Conservation (phyloP, 2,797 vertebrate genomes). For the Lutjanus campechanus region DNA sequence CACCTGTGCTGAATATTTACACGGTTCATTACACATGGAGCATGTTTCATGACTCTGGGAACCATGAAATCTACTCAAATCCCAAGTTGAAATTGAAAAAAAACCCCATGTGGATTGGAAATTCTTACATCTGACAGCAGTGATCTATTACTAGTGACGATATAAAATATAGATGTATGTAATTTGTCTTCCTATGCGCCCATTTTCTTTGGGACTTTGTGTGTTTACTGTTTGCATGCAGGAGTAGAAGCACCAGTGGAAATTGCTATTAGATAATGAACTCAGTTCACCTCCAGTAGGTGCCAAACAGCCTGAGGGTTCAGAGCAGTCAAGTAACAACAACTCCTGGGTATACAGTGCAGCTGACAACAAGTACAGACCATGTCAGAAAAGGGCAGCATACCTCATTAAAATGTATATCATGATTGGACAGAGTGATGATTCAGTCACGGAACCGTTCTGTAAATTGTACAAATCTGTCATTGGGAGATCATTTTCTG, state of each 20-base stretch:
- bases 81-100: constrained; percentile 8
- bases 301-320: constrained; percentile 79
- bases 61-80: constrained; percentile 48
- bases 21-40: constrained; percentile 33
- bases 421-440: constrained; percentile 51
- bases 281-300: constrained; percentile 70
- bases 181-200: constrained; percentile 33
- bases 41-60: constrained; percentile 28
- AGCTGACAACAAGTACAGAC: constrained; percentile 68
- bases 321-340: constrained; percentile 79
- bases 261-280: constrained; percentile 81
- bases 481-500: constrained; percentile 55
- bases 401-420: constrained; percentile 74
- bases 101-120: background rate
- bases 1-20: constrained; percentile 41
- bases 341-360: constrained; percentile 75
- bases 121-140: constrained; percentile 24
- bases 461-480: constrained; percentile 65
- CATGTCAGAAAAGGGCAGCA: constrained; percentile 64
- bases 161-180: constrained; percentile 22
- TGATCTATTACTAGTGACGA: constrained; percentile 24
- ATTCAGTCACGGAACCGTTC: constrained; percentile 55
- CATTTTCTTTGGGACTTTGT: constrained; percentile 44
- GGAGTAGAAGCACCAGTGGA: constrained; percentile 54
- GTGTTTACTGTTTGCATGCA: constrained; percentile 68